Evolutionary conservation across 92 coral and sea anemone species (phyloP), one percentile per base, ranked within the genome.

Genomic region (Epizoanthus illoricatus): DNA sequence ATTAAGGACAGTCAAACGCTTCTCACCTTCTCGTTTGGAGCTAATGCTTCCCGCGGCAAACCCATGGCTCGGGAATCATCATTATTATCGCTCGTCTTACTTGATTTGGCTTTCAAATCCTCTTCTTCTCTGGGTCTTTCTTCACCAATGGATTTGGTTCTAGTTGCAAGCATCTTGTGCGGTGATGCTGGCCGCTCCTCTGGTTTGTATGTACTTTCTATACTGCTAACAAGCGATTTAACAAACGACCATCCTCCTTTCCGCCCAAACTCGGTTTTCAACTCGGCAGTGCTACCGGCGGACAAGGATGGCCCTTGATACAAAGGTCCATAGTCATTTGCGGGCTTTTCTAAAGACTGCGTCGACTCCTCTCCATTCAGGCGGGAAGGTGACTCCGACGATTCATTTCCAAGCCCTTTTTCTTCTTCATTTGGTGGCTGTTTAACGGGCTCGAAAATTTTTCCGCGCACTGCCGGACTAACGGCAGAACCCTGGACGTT

Each of bases 381-480:
- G 55, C 61, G 45, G 39, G 66, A 4, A 15, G 15, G 68, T 33
- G 33, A 18, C 68, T 57, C 21, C 0, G 8, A 2, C 20, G n/a
- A 23, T 78, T 78, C 42, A 13, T 19, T 45, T 12, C 41, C 71
- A 8, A 60, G 28, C 33, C 42, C 49, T 1, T 28, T 57, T 7
- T 7, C 49, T 4, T 18, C 43, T 59, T 40, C 81, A 7, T 75
- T 71, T 15, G 47, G 41, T 5, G 4, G 39, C 3, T 3, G 76
- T 63, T 13, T 62, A 28, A 42, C 40, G 64, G 67, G 82, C 21
- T 78, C 80, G 75, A 81, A 89, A 63, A 89, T 85, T 58, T 75
- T 89, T n/a, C 69, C 92, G 18, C 92, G 73, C 8, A 81, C 84
- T 4, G 86, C 87, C 9, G 71, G 73, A 63, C 86, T 86, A 16